Evolutionary conservation across 2,113 vertebrate species (phyloP), one percentile per base, ranked within the genome.

Genomic region (Setophaga petechia): DNA sequence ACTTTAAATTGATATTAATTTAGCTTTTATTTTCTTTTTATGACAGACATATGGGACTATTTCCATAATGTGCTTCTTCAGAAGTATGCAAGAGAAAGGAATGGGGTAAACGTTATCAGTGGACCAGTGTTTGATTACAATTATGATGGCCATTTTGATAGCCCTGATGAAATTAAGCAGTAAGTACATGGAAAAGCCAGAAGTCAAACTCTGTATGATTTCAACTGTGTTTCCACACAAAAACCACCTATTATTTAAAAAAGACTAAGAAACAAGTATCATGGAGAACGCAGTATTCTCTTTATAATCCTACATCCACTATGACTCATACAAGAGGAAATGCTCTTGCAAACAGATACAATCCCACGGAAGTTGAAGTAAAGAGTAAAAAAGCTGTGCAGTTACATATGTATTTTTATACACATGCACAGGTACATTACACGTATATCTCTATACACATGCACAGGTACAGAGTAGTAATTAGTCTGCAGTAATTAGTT

Each of bases 61-160:
- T 97, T 99, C 86, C 99, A 99, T 58, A 31, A 96, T 21, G 92
- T 96, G 31, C 91, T 99, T 41, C 97, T 99, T 73, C 77, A 95
- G 77, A 91, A 98, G 69, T 98, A 98, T 77, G 98, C 98, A 31
- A 87, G 74, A 24, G 96, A 98, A 91, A 98, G 97, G 87, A 99
- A 99, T 69, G 99, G 99, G 78, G 81, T 99, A 47, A 99, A 99
- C 81, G 97, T 99, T 76, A 83, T 99, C 88, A 99, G 99, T 71
- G 99, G 99, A 78, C 99, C 99, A 9, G 96, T 99, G 93, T 99
- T 99, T 46, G 99, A 99, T 96, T 96, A 98, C 63, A 97, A 99
- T 97, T 99, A 96, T 24, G 98, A 99, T 68, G 99, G 99, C 52
- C 98, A 95, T 87, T 98, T 98, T 89, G 99, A 99, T 89, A 52